Conservation (phyloP, 1,140 invertebrate genomes). For the Hyphantria cunea region DNA sequence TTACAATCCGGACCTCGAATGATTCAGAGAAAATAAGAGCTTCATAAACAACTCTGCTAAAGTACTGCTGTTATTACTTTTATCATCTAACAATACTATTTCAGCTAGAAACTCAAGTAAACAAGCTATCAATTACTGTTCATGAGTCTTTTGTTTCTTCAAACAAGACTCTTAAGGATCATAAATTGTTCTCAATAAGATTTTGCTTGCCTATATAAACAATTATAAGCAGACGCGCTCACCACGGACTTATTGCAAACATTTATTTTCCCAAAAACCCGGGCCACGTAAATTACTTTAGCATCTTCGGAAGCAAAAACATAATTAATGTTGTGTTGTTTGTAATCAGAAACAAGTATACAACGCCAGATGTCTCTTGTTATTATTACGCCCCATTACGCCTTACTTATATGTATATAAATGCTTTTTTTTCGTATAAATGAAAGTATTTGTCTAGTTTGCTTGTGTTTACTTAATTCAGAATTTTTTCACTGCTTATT, state of each 20-base stretch:
- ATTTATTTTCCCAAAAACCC: constrained; percentile 63
- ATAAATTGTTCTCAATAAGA: constrained; percentile 1
- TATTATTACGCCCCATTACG: constrained; percentile 37
- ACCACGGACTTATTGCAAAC: constrained; percentile 60
- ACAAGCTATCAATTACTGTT: not conserved
- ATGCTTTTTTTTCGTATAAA: constrained; percentile 16
- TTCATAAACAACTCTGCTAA: constrained; percentile 1
- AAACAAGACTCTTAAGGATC: not conserved
- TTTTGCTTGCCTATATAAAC: constrained; percentile 24
- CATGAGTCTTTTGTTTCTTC: no score
- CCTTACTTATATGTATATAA: no score
- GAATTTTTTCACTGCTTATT: no score
- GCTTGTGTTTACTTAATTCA: no score
- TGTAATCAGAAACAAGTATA: constrained; percentile 66
- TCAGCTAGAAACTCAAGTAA: not conserved
- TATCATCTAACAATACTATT: not conserved
- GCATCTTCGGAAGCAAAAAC: constrained; percentile 68
- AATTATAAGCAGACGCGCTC: constrained; percentile 18
- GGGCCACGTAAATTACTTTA: constrained; percentile 59
- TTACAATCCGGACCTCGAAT: constrained; percentile 23
- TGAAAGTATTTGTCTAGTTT: no score
- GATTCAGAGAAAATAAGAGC: constrained; percentile 11
- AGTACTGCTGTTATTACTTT: not conserved
- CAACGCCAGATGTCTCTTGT: constrained; percentile 49
- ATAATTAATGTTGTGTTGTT: constrained; percentile 71